Base-by-base conservation (phyloP, 2,113 vertebrate species). In the Dicrurus megarhynchus region DNA sequence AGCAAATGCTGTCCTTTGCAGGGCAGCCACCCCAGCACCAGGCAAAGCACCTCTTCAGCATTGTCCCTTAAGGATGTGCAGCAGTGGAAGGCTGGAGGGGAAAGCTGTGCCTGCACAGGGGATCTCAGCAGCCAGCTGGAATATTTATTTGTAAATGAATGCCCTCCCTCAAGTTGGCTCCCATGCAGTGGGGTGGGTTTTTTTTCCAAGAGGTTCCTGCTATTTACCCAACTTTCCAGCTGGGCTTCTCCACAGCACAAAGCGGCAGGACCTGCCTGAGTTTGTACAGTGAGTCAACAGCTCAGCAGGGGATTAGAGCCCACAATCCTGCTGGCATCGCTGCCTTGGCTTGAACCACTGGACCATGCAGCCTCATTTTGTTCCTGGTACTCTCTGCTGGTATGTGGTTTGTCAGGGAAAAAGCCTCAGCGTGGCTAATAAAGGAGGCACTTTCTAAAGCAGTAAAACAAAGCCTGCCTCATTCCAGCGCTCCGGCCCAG, bases 231-330 rank as follows among this genome's bases (percentile, higher is more conserved):
- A 89, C 93, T 93, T 94, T 77, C 87, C 87, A 90, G 84, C 93
- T 94, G 90, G 79, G 77, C 63, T 94, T 94, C 89, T 89, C 59
- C 3, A 4, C 41, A 3, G 91, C 77, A 95, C 90, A 96, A 92
- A 86, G 90, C 47, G 10, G 78, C 90, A 95, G 91, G 79, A 90
- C 92, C 92, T 81, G 91, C 87, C 87, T 13, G 89, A 68, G 95
- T 96, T 96, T 96, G 91, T 79, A 73, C 81, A 97, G 94, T 82
- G 95, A 97, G 94, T 95, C 95, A 95, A 95, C 95, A 94, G 94
- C 89, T 94, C 95, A 73, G 95, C 87, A 53, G 94, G 94, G 91
- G 94, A 96, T 95, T 95, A 96, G 93, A 94, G 87, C 95, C 87
- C 91, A 85, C 95, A 95, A 11, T 95, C 91, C 95, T 39, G 82